Evolutionary conservation across 2,113 vertebrate genomes (phyloP), one percentile per base, ranked within the genome.

Genomic region (Ceuthmochares aereus): DNA sequence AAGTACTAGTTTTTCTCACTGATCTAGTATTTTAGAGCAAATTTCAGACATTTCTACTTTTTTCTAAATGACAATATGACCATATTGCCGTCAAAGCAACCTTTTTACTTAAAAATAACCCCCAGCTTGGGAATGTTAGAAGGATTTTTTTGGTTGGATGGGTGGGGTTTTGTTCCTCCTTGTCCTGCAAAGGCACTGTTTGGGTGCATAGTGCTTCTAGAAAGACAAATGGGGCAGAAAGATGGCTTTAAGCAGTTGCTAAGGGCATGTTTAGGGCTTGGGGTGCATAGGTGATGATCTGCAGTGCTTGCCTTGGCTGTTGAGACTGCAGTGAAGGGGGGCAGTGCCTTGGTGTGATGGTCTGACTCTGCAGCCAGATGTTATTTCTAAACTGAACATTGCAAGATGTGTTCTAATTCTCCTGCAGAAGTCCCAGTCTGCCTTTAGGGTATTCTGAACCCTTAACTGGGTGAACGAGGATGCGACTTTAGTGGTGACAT

Each of bases 291-390:
- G 36, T 7, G 56, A 5, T 37, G 27, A 32, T 69, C 89, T 52
- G 3, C 22, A 23, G 2, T 22, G 16, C 42, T 36, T 75, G 43
- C 63, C 83, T 55, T 5, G 1, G 42, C 76, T 55, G 62, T 23
- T 80, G 32, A 13, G 62, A 2, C 6, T 30, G 20, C 47, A 40
- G 30, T 36, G 45, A 23, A 26, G 77, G 81, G 40, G 52, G 42
- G 45, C 80, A 1, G 45, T 83, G 0, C 22, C 5, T 0, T 37
- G 79, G 21, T 21, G 4, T 19, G 18, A 10, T 42, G 37, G 32
- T 47, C 69, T 86, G 83, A 21, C 47, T 62, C 32, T 79, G 45
- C 72, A 69, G 63, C 49, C 75, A 62, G 43, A 6, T 45, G 29
- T 43, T 83, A 68, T 64, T 27, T 91, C 59, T 66, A 34, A 49